Percentiles rank a stretch among this genome's conserved stretches.
Conservation (phyloP, 2,797 vertebrate species). For the Catharus ustulatus region DNA sequence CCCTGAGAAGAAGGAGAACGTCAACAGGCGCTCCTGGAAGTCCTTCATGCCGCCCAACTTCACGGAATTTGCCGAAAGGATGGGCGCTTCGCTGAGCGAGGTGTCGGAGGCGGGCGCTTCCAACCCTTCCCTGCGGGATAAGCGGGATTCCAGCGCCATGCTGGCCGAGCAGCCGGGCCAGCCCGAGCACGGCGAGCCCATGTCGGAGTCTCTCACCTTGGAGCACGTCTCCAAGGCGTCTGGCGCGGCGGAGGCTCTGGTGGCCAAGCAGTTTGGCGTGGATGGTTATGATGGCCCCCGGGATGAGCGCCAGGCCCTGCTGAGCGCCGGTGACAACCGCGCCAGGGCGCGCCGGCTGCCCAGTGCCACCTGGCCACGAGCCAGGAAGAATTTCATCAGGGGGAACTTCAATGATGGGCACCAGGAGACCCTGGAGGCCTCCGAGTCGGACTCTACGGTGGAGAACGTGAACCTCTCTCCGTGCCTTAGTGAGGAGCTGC, state of each 20-base stretch:
- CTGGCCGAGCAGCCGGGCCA: slow-evolving; percentile 72
- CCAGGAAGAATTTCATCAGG: slow-evolving; percentile 76
- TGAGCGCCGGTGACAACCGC: slow-evolving; percentile 14
- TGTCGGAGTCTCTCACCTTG: slow-evolving; percentile 72
- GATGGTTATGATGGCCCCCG: slow-evolving; percentile 55
- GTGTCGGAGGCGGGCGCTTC: slow-evolving; percentile 79
- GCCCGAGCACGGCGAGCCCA: slow-evolving; percentile 56
- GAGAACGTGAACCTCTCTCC: slow-evolving; percentile 88
- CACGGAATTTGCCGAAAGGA: slow-evolving; percentile 93
- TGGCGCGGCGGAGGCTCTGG: slow-evolving; percentile 49
- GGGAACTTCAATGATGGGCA: slow-evolving; percentile 67
- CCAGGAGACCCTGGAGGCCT: slow-evolving; percentile 76
- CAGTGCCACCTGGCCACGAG: slow-evolving; percentile 82
- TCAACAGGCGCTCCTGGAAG: slow-evolving; percentile 96
- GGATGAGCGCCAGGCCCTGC: slow-evolving; percentile 67
- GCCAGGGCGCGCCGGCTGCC: slow-evolving; percentile 55
- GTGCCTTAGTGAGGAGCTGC: slow-evolving; percentile 90
- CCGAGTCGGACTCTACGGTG: slow-evolving; percentile 69
- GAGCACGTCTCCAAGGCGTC: slow-evolving; percentile 70
- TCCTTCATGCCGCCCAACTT: slow-evolving; percentile 95
- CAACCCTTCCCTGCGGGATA: slow-evolving; percentile 83
- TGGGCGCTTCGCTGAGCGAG: slow-evolving; percentile 88
- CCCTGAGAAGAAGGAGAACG: slow-evolving; percentile 87
- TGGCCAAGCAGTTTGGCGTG: slow-evolving; percentile 38
- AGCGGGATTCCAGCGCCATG: slow-evolving; percentile 80